phyloP scores from a whole-genome alignment of 2,797 vertebrate genomes.

The Sebastes oblongus region DNA sequence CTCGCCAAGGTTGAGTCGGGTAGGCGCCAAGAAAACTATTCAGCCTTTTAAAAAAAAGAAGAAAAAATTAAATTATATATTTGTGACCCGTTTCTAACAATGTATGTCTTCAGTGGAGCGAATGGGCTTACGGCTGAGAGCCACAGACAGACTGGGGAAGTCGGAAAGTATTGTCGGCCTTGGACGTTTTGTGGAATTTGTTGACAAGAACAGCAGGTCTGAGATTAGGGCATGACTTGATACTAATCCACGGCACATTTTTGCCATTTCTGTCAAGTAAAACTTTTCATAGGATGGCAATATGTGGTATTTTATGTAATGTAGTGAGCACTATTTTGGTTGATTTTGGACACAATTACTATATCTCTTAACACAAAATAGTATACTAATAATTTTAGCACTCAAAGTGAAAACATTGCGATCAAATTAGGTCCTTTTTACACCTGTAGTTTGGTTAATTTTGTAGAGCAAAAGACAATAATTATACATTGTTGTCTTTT shows the following conservation, averaged over 20 bases:
- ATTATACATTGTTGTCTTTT: not conserved
- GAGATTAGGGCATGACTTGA: not conserved
- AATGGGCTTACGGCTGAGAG: too few relatives aligned
- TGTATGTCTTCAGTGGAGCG: too few relatives aligned
- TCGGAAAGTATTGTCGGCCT: not conserved
- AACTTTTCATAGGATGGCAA: not conserved
- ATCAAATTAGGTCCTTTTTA: not conserved
- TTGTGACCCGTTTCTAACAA: too few relatives aligned
- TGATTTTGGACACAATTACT: not conserved
- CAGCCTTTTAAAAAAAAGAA: too few relatives aligned
- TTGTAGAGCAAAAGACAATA: not conserved
- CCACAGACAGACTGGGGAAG: not conserved
- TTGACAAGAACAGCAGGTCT: not conserved
- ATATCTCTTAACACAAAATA: not conserved
- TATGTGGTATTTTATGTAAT: not conserved
- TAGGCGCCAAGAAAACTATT: not conserved
- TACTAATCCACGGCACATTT: not conserved
- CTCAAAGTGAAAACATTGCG: not conserved
- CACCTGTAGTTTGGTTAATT: too few relatives aligned
- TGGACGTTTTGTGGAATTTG: not conserved
- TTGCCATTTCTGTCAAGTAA: not conserved
- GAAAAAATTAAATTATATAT: too few relatives aligned
- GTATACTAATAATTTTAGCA: not conserved
- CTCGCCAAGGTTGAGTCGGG: slow-evolving; percentile 15
- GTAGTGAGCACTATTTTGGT: not conserved